Percentiles rank a stretch among this genome's conserved stretches.
These are phyloP conservation scores for Smittia sp. DNA, from an alignment of 2,888 invertebrate genomes.

Conservation along the genomic window DNA sequence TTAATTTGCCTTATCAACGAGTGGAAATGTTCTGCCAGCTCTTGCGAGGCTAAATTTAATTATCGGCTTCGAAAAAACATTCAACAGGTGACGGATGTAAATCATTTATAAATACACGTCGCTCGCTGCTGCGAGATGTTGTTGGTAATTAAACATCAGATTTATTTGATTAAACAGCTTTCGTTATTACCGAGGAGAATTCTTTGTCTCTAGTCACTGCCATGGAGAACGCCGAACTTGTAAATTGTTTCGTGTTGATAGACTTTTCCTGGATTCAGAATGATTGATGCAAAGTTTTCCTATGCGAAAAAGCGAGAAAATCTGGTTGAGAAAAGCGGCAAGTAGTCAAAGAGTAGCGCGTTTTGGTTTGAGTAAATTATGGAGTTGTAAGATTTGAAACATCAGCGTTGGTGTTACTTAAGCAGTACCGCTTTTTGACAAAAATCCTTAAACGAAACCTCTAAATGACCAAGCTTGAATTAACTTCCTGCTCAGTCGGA, in stretches of 20 bases:
- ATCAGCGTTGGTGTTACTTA: no score
- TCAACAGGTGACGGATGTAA: constrained; percentile 5
- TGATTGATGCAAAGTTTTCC: constrained; percentile 71
- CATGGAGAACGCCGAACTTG: constrained; percentile 60
- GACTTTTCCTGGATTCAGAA: constrained; percentile 68
- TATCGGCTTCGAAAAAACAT: background rate
- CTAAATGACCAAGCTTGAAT: no score
- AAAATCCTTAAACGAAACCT: no score
- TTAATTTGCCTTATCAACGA: background rate
- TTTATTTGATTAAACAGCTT: constrained; percentile 1
- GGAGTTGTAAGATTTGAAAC: no score
- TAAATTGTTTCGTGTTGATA: constrained; percentile 72
- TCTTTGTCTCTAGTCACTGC: background rate
- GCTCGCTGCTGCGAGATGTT: background rate
- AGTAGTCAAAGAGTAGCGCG: no score
- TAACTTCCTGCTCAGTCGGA: no score
- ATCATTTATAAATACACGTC: background rate
- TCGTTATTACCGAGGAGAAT: background rate
- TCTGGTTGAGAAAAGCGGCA: no score
- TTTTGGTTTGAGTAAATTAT: no score
- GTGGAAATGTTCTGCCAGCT: no score
- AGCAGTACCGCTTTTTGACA: no score
- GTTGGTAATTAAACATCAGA: background rate
- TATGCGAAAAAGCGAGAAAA: constrained; percentile 54
- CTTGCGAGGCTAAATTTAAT: background rate